Evolutionary conservation across 2,113 vertebrate species (phyloP).

Genomic region (Odobenus rosmarus): DNA sequence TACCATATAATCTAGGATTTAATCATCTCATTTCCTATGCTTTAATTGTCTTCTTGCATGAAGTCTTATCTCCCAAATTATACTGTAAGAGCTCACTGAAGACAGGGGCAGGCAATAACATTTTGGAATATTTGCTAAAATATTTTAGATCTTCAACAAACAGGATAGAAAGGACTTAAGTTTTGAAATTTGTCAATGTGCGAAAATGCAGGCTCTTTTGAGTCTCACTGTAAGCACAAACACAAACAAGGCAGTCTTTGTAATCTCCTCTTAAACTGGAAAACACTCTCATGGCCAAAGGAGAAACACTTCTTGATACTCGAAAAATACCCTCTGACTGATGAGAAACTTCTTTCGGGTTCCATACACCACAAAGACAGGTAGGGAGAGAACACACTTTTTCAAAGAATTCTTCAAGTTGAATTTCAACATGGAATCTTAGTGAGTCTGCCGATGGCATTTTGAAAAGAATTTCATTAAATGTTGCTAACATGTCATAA

Average conservation of each 20-base stretch:
- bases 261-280: not conserved
- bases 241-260: not conserved
- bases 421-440: conserved; percentile 80
- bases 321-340: not conserved
- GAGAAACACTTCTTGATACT: not conserved
- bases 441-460: conserved; percentile 83
- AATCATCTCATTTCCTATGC: conserved; percentile 46
- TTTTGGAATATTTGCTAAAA: not conserved
- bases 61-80: conserved; percentile 44
- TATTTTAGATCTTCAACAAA: conserved; percentile 10
- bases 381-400: conserved; percentile 65
- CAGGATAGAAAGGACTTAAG: not conserved
- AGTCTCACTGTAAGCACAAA: not conserved
- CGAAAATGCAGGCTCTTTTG: not conserved
- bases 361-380: not conserved
- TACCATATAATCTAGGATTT: not conserved
- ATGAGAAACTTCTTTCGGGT: not conserved
- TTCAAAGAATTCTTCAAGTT: conserved; percentile 63
- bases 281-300: not conserved
- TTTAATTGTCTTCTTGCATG: conserved; percentile 40
- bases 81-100: not conserved
- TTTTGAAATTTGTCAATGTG: not conserved
- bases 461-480: conserved; percentile 88
- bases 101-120: not conserved
- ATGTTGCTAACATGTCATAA: conserved; percentile 89